Percentiles rank a stretch among this genome's conserved stretches.
phyloP scores from a whole-genome alignment of 2,888 invertebrate species.

The Hypomecis punctinalis region DNA sequence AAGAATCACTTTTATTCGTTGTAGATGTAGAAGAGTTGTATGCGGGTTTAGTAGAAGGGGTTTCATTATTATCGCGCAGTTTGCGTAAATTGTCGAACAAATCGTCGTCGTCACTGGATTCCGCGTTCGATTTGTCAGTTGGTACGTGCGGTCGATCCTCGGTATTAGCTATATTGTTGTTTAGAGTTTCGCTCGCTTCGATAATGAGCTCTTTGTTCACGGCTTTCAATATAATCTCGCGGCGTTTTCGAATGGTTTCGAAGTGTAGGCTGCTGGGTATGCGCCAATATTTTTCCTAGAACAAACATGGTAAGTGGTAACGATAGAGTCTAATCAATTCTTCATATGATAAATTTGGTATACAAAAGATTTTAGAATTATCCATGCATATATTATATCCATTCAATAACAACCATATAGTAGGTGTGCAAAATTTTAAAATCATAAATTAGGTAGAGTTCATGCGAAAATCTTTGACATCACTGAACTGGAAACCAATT shows the following conservation, averaged over 20 bases:
- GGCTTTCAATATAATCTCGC: conserved; percentile 83
- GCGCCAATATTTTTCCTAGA: conserved; percentile 93
- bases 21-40: neutral
- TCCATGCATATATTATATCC: no score
- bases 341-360: no score
- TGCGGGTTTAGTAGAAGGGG: conserved; percentile 20
- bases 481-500: no score
- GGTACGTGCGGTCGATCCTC: conserved; percentile 26
- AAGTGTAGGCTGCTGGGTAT: conserved; percentile 88
- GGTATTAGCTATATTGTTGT: conserved; percentile 24
- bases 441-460: no score
- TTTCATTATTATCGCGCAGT: conserved; percentile 57
- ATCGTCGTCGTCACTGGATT: conserved; percentile 74
- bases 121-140: conserved; percentile 39
- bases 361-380: no score
- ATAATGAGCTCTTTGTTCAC: conserved; percentile 80
- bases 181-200: conserved; percentile 44
- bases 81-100: conserved; percentile 75
- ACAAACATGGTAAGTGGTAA: neutral
- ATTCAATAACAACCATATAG: no score
- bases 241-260: conserved; percentile 83
- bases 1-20: conserved; percentile 14
- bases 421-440: no score
- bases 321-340: no score
- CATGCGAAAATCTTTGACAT: no score